These are phyloP conservation scores for Nebria salina DNA, from an alignment of 2,888 invertebrate genomes.

Conservation along the genomic window DNA sequence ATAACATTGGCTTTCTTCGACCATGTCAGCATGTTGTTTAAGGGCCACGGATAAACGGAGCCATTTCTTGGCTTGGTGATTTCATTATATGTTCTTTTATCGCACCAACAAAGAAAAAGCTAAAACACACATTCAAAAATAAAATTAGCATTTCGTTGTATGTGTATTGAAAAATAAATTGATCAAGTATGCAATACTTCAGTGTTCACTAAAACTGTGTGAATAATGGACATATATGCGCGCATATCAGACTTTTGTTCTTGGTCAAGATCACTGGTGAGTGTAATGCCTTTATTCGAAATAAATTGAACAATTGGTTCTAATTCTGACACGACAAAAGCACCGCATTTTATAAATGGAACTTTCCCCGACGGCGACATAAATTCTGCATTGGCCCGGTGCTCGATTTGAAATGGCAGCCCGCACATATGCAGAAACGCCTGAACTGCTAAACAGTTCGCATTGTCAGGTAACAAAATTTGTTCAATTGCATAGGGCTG, in stretches of 20 bases:
- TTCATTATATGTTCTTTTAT: conserved; percentile 79
- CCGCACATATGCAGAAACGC: conserved; percentile 94
- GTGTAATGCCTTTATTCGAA: conserved; percentile 81
- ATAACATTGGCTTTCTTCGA: conserved; percentile 76
- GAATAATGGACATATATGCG: conserved; percentile 91
- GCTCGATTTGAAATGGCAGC: conserved; percentile 82
- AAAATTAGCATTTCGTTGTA: conserved; percentile 24
- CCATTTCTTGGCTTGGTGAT: conserved; percentile 88
- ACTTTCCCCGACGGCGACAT: conserved; percentile 96
- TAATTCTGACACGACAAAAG: conserved; percentile 88
- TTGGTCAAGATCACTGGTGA: conserved; percentile 76
- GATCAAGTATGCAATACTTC: conserved; percentile 68
- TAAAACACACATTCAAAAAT: conserved; percentile 56
- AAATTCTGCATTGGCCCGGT: conserved; percentile 90
- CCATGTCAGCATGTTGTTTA: conserved; percentile 83
- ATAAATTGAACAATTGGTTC: conserved; percentile 92
- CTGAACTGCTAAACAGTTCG: conserved; percentile 92
- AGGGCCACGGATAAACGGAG: conserved; percentile 92
- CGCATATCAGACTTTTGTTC: conserved; percentile 90
- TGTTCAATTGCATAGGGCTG: conserved; percentile 95
- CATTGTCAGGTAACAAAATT: conserved; percentile 92
- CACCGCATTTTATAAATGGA: conserved; percentile 91
- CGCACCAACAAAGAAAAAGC: conserved; percentile 89
- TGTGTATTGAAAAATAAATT: neutral
- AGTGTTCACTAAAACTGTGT: conserved; percentile 88